A percentile compares a stretch with the other conserved stretches of the same genome.
phyloP scores from a whole-genome alignment of 1,140 invertebrate species.

The Palaemon carinicauda region DNA sequence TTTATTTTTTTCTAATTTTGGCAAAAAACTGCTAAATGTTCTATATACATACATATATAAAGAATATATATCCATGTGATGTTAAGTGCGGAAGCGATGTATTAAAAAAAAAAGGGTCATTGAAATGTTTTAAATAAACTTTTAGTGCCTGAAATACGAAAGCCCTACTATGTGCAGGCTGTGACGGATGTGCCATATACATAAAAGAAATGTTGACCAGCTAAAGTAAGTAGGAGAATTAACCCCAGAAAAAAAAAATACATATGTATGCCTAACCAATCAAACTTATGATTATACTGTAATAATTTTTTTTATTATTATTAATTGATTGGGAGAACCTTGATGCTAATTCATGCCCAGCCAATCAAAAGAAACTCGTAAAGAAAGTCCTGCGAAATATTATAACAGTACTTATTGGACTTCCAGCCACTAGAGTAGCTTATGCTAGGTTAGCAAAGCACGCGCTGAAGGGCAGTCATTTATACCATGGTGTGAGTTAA shows the following conservation, averaged over 20 bases:
- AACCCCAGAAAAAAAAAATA: conserved; percentile 30
- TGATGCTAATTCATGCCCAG: conserved; percentile 18
- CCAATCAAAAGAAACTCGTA: conserved; percentile 40
- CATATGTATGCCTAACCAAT: conserved; percentile 33
- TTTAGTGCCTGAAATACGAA: conserved; percentile 49
- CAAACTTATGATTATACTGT: conserved; percentile 13
- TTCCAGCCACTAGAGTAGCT: conserved; percentile 52
- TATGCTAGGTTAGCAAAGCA: conserved; percentile 48
- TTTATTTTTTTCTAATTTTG: conserved; percentile 6
- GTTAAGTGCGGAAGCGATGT: no score
- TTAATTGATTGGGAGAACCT: conserved; percentile 4
- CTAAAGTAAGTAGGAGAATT: conserved; percentile 7
- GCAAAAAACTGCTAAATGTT: neutral
- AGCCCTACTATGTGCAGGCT: conserved; percentile 42
- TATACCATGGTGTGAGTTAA: conserved; percentile 55
- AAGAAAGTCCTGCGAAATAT: neutral
- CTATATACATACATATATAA: neutral
- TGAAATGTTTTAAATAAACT: neutral
- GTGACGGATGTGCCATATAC: conserved; percentile 50
- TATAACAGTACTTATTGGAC: neutral
- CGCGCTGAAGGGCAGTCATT: conserved; percentile 46
- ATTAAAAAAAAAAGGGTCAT: no score
- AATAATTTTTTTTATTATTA: neutral
- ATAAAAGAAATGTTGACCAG: no score
- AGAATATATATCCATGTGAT: neutral